phyloP scores from a whole-genome alignment of 2,888 invertebrate genomes.

The Tridacna crocea region DNA sequence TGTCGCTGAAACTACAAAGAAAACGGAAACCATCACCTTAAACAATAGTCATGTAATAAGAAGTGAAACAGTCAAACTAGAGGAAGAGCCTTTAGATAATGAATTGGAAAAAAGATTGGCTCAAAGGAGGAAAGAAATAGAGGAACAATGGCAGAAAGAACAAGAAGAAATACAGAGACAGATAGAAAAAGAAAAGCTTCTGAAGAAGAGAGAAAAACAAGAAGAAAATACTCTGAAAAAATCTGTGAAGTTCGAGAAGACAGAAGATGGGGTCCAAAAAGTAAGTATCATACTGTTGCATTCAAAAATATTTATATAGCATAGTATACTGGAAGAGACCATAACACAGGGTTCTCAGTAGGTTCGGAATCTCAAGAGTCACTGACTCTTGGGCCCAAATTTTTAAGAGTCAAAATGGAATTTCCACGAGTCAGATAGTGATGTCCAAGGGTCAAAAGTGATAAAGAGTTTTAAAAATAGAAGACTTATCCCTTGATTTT shows the following conservation, averaged over 20 bases:
- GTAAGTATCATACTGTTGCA: neutral
- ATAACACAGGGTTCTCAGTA: too few relatives aligned
- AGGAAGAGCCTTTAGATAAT: constrained; percentile 8
- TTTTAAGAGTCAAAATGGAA: too few relatives aligned
- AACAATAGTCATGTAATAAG: neutral
- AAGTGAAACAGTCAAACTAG: constrained; percentile 18
- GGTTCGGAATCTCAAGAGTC: too few relatives aligned
- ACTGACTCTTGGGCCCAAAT: too few relatives aligned
- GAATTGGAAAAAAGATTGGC: constrained; percentile 29
- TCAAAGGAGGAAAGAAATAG: constrained; percentile 16
- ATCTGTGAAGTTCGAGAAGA: constrained; percentile 71
- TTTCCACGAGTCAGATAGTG: too few relatives aligned
- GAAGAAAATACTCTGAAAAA: constrained; percentile 75
- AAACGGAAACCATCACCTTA: constrained; percentile 14
- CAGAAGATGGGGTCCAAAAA: constrained; percentile 8
- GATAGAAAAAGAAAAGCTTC: constrained; percentile 59
- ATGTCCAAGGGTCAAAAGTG: too few relatives aligned
- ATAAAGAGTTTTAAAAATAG: neutral
- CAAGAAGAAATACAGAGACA: constrained; percentile 47
- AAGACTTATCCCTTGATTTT: neutral
- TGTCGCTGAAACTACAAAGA: constrained; percentile 5
- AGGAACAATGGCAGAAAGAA: constrained; percentile 41
- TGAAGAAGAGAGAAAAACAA: constrained; percentile 72
- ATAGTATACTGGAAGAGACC: too few relatives aligned
- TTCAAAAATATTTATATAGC: too few relatives aligned